A percentile compares a stretch with the other conserved stretches of the same genome.
These are phyloP conservation scores for Sarcophaga caerulescens DNA, from an alignment of 2,888 invertebrate species.

Conservation along the genomic window DNA sequence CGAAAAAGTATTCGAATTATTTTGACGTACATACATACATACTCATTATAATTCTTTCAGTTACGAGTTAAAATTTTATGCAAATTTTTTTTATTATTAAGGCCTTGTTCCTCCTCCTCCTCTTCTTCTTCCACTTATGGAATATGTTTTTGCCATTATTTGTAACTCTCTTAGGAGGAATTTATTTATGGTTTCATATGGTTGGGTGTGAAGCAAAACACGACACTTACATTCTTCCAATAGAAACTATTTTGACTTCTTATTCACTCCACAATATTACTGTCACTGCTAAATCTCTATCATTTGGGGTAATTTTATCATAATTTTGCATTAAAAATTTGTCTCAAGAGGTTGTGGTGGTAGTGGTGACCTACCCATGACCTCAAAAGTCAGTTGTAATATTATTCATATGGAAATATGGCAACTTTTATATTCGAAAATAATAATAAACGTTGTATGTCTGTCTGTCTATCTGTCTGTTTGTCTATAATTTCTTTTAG, in stretches of 20 bases:
- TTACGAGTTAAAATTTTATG: constrained; percentile 59
- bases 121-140: background rate
- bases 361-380: background rate
- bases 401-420: background rate
- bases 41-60: constrained; percentile 49
- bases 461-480: background rate
- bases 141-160: constrained; percentile 6
- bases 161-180: too few relatives aligned
- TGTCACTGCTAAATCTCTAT: constrained; percentile 6
- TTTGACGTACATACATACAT: background rate
- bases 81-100: constrained; percentile 47
- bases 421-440: background rate
- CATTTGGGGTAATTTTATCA: constrained; percentile 27
- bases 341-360: background rate
- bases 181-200: too few relatives aligned
- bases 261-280: background rate
- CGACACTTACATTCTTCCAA: background rate
- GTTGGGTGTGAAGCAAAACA: too few relatives aligned
- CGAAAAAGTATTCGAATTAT: constrained; percentile 39
- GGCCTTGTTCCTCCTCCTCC: background rate
- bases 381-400: background rate
- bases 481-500: background rate
- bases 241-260: too few relatives aligned
- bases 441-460: background rate
- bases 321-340: constrained; percentile 51